phyloP scores from a whole-genome alignment of 2,888 invertebrate species.

The Drosophila merina region DNA sequence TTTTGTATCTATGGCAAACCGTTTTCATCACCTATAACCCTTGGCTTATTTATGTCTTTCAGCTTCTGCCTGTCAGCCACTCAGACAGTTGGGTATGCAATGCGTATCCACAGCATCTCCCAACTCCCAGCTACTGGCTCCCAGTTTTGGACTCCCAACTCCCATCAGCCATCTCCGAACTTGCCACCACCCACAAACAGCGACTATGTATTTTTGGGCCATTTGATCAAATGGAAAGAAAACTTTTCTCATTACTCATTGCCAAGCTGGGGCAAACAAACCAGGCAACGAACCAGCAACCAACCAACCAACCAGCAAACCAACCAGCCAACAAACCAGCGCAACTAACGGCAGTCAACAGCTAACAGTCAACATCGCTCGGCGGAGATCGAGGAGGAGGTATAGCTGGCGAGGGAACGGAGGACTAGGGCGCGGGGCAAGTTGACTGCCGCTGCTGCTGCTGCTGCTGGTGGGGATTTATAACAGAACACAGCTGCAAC shows the following conservation, averaged over 20 bases:
- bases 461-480: conserved; percentile 62
- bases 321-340: conserved; percentile 60
- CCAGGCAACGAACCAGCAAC: conserved; percentile 46
- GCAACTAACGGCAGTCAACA: conserved; percentile 73
- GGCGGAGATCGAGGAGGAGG: background rate
- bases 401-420: background rate
- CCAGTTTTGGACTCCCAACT: background rate
- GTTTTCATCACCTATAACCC: conserved; percentile 27
- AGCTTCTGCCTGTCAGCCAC: conserved; percentile 19
- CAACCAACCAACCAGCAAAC: conserved; percentile 26
- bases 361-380: conserved; percentile 66
- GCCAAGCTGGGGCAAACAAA: conserved; percentile 70
- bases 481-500: conserved; percentile 69
- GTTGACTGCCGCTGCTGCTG: conserved; percentile 41
- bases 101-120: conserved; percentile 53
- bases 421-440: background rate
- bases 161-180: background rate
- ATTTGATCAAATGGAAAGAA: conserved; percentile 75
- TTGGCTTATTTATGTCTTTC: conserved; percentile 16
- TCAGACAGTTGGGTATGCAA: conserved; percentile 57
- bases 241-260: conserved; percentile 81
- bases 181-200: conserved; percentile 24
- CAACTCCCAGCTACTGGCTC: conserved; percentile 9
- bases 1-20: background rate
- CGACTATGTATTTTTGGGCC: conserved; percentile 70